phyloP scores from a whole-genome alignment of 1,140 invertebrate species.

The Pseudomyrmex dendroicus region DNA sequence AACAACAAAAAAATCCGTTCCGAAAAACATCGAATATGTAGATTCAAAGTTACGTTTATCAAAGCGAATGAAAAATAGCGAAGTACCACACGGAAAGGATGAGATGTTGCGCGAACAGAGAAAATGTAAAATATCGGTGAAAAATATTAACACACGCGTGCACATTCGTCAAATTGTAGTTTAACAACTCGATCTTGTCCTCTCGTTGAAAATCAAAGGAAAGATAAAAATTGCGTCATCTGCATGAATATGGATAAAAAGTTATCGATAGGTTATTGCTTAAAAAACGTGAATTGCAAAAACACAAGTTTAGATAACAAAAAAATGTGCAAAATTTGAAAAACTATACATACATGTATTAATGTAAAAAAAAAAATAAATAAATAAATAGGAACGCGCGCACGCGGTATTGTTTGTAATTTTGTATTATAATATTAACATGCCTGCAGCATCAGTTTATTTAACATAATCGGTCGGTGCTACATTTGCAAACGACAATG shows the following conservation, averaged over 20 bases:
- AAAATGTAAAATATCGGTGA: not conserved
- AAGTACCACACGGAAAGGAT: not conserved
- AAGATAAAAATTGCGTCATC: not conserved
- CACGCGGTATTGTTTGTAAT: no score
- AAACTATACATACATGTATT: not conserved
- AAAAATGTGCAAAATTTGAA: not conserved
- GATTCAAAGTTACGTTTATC: slow-evolving; percentile 53
- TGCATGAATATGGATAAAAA: no score
- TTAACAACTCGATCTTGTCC: not conserved
- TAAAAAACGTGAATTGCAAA: no score
- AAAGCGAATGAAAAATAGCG: slow-evolving; percentile 44
- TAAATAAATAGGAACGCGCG: not conserved
- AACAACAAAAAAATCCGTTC: slow-evolving; percentile 10
- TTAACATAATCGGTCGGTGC: not conserved
- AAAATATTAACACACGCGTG: not conserved
- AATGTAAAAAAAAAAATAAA: not conserved
- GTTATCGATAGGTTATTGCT: no score
- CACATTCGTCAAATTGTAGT: slow-evolving; percentile 8
- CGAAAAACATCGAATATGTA: not conserved
- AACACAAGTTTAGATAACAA: no score
- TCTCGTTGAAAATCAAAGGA: not conserved
- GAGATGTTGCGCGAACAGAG: not conserved
- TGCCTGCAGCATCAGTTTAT: not conserved
- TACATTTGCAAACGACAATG: slow-evolving; percentile 10
- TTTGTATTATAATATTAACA: no score